These are phyloP conservation scores for Pteropus alecto DNA, from an alignment of 2,113 vertebrate genomes.

Conservation along the genomic window DNA sequence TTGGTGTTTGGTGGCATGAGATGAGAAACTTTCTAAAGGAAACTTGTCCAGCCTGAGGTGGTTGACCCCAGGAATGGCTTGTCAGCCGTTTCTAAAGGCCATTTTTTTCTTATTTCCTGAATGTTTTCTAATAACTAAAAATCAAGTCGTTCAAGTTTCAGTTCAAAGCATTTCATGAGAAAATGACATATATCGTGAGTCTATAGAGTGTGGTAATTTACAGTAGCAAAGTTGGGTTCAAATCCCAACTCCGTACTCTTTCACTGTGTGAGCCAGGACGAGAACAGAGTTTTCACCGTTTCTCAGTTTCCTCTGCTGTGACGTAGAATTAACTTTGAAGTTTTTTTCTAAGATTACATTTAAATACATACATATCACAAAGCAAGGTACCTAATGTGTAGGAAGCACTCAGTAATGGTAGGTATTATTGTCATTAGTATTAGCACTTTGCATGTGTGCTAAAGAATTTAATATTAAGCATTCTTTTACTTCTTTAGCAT, in stretches of 20 bases:
- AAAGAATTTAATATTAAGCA: conserved; percentile 19
- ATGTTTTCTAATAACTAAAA: conserved; percentile 52
- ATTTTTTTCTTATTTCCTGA: conserved; percentile 33
- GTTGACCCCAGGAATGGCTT: neutral
- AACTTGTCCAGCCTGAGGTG: neutral
- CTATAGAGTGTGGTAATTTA: neutral
- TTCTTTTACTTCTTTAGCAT: conserved; percentile 6
- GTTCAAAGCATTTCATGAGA: conserved; percentile 35
- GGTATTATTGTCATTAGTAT: neutral
- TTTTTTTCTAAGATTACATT: neutral
- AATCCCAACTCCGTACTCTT: neutral
- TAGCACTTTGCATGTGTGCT: neutral
- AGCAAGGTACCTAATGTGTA: neutral
- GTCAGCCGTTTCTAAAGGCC: neutral
- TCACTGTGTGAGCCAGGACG: neutral
- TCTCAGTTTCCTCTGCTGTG: neutral
- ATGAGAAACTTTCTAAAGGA: conserved; percentile 41
- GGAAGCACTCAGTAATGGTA: neutral
- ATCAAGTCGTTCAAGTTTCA: conserved; percentile 15
- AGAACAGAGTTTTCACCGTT: neutral
- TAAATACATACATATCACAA: neutral
- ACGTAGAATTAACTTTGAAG: neutral
- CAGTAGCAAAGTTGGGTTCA: neutral
- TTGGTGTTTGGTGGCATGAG: neutral
- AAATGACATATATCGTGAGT: neutral